A percentile compares a stretch with the other conserved stretches of the same genome.
These are phyloP conservation scores for Temnothorax unifasciatus DNA, from an alignment of 2,888 invertebrate genomes.

Conservation along the genomic window DNA sequence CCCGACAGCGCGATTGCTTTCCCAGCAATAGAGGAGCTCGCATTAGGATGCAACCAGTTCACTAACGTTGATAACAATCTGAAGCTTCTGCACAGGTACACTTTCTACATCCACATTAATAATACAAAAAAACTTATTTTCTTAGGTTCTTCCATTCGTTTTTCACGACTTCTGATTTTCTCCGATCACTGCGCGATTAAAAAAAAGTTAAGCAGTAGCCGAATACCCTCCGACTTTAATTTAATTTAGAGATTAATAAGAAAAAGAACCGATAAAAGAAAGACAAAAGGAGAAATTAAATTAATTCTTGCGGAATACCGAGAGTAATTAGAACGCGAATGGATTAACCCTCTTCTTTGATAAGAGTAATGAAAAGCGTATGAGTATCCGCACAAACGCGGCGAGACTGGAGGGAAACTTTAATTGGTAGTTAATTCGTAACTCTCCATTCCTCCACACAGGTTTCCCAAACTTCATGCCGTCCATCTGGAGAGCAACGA, in stretches of 20 bases:
- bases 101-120: constrained; percentile 1
- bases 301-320: background rate
- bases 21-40: constrained; percentile 83
- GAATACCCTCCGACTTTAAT: background rate
- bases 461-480: constrained; percentile 80
- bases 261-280: background rate
- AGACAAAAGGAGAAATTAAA: constrained; percentile 14
- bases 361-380: constrained; percentile 19
- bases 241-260: background rate
- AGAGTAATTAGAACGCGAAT: constrained; percentile 29
- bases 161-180: background rate
- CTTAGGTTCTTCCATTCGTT: background rate
- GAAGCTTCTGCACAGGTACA: constrained; percentile 78
- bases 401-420: constrained; percentile 33
- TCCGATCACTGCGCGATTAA: background rate
- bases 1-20: constrained; percentile 85
- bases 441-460: constrained; percentile 60
- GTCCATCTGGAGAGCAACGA: constrained; percentile 87
- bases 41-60: constrained; percentile 84
- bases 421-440: constrained; percentile 46
- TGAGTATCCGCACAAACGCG: constrained; percentile 27
- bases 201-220: background rate
- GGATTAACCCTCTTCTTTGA: constrained; percentile 9
- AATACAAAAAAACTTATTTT: background rate
- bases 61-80: constrained; percentile 81